Evolutionary conservation across 2,888 invertebrate genomes (phyloP).

Genomic region (Clusia tigrina): DNA sequence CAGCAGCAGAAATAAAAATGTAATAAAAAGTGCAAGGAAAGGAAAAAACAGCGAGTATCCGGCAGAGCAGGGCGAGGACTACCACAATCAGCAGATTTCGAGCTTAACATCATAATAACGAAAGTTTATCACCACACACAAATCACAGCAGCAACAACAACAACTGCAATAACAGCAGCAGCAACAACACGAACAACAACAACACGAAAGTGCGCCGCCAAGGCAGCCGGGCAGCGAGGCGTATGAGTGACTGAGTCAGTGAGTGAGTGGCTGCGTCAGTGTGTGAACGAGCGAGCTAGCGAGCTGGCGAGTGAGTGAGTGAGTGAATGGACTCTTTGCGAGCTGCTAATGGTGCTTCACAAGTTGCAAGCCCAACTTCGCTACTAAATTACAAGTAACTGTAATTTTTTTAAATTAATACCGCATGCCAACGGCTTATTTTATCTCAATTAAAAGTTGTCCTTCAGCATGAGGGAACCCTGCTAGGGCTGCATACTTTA

Average conservation of each 20-base stretch:
- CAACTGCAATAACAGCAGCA: no score
- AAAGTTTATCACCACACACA: constrained; percentile 50
- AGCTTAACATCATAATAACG: constrained; percentile 21
- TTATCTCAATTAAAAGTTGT: constrained; percentile 56
- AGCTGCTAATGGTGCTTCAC: constrained; percentile 11
- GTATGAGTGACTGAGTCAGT: background rate
- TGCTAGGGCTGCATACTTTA: background rate
- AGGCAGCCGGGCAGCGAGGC: background rate
- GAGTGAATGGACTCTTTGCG: background rate
- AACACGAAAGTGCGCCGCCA: background rate
- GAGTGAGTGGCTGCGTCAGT: background rate
- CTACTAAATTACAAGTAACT: constrained; percentile 57
- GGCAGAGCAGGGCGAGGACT: constrained; percentile 10
- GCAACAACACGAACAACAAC: background rate
- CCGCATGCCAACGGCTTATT: constrained; percentile 36
- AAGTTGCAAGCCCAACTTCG: constrained; percentile 28
- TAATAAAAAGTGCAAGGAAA: background rate
- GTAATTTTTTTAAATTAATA: constrained; percentile 33
- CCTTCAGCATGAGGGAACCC: constrained; percentile 51
- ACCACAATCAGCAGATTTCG: constrained; percentile 14
- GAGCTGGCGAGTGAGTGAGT: background rate
- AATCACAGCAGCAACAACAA: constrained; percentile 42
- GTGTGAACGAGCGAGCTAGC: background rate
- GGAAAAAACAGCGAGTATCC: constrained; percentile 3
- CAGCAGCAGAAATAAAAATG: background rate